A percentile compares a stretch with the other conserved stretches of the same genome.
These are phyloP conservation scores for Rallus crepitans DNA, from an alignment of 2,797 vertebrate species.

Conservation along the genomic window DNA sequence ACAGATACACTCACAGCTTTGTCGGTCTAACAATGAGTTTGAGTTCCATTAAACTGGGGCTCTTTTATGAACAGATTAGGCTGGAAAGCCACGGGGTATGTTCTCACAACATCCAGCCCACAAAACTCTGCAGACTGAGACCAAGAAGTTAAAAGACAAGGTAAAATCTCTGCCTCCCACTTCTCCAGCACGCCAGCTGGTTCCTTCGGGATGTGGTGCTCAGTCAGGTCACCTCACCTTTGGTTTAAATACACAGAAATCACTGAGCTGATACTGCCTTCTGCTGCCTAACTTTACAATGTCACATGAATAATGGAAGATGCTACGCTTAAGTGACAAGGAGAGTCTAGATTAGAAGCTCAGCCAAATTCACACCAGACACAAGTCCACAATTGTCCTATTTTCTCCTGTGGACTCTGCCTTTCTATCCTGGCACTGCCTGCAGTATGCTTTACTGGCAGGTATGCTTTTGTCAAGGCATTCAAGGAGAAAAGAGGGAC, in stretches of 20 bases:
- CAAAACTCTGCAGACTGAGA: background rate
- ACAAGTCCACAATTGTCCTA: rapidly evolving
- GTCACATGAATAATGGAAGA: background rate
- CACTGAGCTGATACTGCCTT: background rate
- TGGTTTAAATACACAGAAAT: background rate
- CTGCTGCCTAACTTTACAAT: background rate
- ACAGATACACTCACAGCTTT: rapidly evolving
- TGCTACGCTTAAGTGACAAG: background rate
- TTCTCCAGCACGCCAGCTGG: background rate
- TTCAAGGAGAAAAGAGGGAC: background rate
- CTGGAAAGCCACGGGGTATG: background rate
- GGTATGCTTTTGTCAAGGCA: background rate
- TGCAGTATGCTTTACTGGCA: background rate
- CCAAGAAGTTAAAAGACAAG: rapidly evolving
- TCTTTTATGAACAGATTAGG: background rate
- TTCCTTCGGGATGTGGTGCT: background rate
- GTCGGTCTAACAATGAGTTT: background rate
- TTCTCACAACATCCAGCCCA: background rate
- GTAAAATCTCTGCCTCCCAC: rapidly evolving
- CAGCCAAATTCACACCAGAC: background rate
- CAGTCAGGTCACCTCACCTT: background rate
- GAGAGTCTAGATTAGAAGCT: background rate
- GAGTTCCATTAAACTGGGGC: background rate
- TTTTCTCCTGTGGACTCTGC: background rate
- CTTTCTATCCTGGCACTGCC: background rate